Evolutionary conservation across 1,140 invertebrate species (phyloP).

Genomic region (Diabrotica undecimpunctata): DNA sequence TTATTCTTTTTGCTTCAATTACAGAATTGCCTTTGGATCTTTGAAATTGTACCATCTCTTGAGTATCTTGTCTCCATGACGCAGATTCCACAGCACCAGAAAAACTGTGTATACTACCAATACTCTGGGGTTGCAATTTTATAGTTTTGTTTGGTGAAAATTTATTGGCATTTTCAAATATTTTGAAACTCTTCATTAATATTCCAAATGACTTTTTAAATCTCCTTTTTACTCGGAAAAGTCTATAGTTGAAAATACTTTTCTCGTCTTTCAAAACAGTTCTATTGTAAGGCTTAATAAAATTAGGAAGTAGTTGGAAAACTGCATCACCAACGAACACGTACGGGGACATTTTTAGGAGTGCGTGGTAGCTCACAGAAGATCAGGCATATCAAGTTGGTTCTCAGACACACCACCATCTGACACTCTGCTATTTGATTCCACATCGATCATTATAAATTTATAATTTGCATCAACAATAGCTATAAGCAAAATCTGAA

Average conservation of each 20-base stretch:
- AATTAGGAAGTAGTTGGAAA: constrained; percentile 47
- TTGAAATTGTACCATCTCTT: constrained; percentile 13
- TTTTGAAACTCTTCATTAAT: no score
- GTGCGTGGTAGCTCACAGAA: constrained; percentile 16
- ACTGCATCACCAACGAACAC: constrained; percentile 47
- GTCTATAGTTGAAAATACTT: constrained; percentile 8
- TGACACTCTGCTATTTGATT: no score
- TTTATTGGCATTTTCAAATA: no score
- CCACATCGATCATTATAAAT: no score
- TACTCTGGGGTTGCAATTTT: constrained; percentile 8
- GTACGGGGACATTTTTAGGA: constrained; percentile 20
- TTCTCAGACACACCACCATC: background rate
- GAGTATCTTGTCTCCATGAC: constrained; percentile 14
- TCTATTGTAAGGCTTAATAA: constrained; percentile 49
- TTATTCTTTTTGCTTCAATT: constrained; percentile 13
- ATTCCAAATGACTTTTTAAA: no score
- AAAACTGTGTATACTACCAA: background rate
- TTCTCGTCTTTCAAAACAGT: constrained; percentile 30
- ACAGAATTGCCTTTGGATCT: constrained; percentile 14
- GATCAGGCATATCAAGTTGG: constrained; percentile 18
- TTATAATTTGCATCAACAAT: no score
- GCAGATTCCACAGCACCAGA: constrained; percentile 9
- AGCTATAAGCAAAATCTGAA: background rate
- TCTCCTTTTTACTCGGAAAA: constrained; percentile 3
- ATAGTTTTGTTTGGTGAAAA: background rate